Evolutionary conservation across 2,113 vertebrate genomes (phyloP).

Genomic region (Hippocampus zosterae): DNA sequence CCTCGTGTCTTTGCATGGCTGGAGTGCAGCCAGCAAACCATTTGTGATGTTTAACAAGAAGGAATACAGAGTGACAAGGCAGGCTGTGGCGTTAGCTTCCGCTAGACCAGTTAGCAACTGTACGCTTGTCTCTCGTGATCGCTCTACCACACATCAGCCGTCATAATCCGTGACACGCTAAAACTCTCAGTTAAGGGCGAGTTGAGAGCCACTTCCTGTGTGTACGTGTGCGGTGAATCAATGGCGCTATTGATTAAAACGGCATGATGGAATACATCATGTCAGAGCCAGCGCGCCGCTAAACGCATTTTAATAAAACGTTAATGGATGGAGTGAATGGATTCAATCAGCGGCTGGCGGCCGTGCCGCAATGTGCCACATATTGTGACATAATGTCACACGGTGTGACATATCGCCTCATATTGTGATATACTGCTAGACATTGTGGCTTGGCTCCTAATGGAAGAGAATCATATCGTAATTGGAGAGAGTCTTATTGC

Average conservation of each 20-base stretch:
- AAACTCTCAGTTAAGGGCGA: background rate
- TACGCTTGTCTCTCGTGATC: background rate
- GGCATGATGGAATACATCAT: conserved; percentile 5
- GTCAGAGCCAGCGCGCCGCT: background rate
- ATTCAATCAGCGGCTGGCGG: conserved; percentile 1
- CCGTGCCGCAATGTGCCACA: background rate
- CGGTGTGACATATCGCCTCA: background rate
- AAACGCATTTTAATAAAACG: conserved; percentile 7
- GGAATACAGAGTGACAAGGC: too few relatives aligned
- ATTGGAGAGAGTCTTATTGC: background rate
- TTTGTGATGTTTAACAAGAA: too few relatives aligned
- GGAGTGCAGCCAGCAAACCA: too few relatives aligned
- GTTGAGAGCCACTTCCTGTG: background rate
- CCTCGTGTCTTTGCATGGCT: too few relatives aligned
- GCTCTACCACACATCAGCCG: background rate
- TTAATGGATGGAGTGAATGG: conserved; percentile 1
- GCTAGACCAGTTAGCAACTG: background rate
- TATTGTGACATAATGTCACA: background rate
- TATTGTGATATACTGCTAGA: background rate
- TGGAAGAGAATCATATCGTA: background rate
- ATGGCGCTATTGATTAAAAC: conserved; percentile 1
- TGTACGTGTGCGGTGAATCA: background rate
- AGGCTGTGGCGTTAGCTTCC: too few relatives aligned
- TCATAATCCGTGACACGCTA: background rate
- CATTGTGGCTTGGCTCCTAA: background rate